phyloP scores from a whole-genome alignment of 1,140 invertebrate genomes.

The Hylyphantes graminicola region DNA sequence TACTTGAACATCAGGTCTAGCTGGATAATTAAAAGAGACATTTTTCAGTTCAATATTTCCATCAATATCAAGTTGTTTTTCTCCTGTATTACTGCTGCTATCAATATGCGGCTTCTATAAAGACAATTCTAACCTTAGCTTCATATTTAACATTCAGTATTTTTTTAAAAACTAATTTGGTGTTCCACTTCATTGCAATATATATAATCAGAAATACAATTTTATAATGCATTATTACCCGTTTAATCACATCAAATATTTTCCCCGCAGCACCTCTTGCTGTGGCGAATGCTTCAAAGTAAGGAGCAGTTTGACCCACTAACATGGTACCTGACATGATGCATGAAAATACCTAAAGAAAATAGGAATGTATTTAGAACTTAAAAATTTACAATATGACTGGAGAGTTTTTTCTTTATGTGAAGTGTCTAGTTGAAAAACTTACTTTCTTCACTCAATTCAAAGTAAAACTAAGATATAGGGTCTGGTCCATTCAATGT shows the following conservation, averaged over 20 bases:
- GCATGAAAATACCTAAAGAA: slow-evolving; percentile 79
- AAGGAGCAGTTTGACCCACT: slow-evolving; percentile 84
- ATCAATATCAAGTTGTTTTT: slow-evolving; percentile 72
- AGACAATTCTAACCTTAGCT: not conserved
- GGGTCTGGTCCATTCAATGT: too few relatives aligned
- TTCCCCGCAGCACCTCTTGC: slow-evolving; percentile 82
- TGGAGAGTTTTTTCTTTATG: too few relatives aligned
- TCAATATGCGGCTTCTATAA: slow-evolving; percentile 77
- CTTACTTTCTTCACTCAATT: too few relatives aligned
- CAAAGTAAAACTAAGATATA: too few relatives aligned
- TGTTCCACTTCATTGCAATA: too few relatives aligned
- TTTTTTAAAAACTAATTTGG: too few relatives aligned
- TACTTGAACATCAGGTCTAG: slow-evolving; percentile 79
- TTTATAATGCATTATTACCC: slow-evolving; percentile 65
- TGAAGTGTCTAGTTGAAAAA: too few relatives aligned
- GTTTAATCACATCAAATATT: slow-evolving; percentile 82
- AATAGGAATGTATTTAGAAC: not conserved
- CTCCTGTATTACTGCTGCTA: slow-evolving; percentile 74
- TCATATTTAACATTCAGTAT: too few relatives aligned
- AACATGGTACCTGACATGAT: slow-evolving; percentile 87
- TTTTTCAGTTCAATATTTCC: slow-evolving; percentile 81
- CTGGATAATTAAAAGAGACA: slow-evolving; percentile 83
- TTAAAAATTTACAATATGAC: not conserved
- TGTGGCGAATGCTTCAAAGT: slow-evolving; percentile 79
- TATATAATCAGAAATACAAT: too few relatives aligned